Evolutionary conservation across 2,888 invertebrate genomes (phyloP).

Genomic region (Cephus runcator): DNA sequence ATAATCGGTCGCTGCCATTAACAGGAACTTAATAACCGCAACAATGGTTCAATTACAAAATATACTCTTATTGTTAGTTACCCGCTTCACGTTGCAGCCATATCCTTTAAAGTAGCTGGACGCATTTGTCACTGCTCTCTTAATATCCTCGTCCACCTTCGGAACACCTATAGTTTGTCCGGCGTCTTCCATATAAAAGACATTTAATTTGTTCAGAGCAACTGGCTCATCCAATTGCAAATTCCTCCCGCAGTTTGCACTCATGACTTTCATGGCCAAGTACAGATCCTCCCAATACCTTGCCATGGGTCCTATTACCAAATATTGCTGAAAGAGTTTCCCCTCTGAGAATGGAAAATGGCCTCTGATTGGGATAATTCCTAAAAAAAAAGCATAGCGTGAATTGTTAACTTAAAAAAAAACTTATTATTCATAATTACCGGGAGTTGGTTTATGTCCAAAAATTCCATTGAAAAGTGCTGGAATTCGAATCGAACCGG

Average conservation of each 20-base stretch:
- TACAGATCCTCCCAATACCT: conserved; percentile 82
- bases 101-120: conserved; percentile 67
- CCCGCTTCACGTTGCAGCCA: conserved; percentile 63
- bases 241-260: conserved; percentile 62
- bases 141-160: conserved; percentile 69
- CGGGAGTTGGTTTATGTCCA: conserved; percentile 86
- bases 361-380: conserved; percentile 69
- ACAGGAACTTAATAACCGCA: no score
- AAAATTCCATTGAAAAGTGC: conserved; percentile 88
- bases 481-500: conserved; percentile 88
- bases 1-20: no score
- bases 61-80: conserved; percentile 39
- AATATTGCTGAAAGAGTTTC: conserved; percentile 66
- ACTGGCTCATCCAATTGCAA: conserved; percentile 70
- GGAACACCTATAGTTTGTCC: conserved; percentile 68
- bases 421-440: conserved; percentile 58
- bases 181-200: conserved; percentile 76
- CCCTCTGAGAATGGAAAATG: conserved; percentile 72
- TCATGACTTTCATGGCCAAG: conserved; percentile 74
- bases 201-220: conserved; percentile 65
- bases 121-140: conserved; percentile 66
- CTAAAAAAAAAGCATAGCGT: conserved; percentile 57
- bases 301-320: conserved; percentile 79
- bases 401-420: background rate
- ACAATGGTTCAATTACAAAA: background rate